phyloP scores from a whole-genome alignment of 2,888 invertebrate species.

The Calameuta filiformis region DNA sequence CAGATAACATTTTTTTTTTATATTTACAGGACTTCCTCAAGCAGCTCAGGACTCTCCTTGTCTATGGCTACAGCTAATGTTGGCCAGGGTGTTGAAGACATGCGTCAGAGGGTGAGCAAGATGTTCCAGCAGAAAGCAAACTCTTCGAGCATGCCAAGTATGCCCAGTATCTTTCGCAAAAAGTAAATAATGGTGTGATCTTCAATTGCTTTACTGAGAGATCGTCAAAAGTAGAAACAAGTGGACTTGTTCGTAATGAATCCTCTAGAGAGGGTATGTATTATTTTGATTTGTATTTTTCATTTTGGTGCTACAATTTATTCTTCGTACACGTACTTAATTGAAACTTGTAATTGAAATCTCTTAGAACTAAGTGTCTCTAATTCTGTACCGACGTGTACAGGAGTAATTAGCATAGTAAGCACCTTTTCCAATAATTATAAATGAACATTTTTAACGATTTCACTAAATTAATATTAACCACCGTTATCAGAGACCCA shows the following conservation, averaged over 20 bases:
- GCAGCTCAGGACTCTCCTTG: conserved; percentile 57
- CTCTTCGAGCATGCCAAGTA: conserved; percentile 49
- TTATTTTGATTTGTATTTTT: background rate
- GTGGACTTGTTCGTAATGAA: background rate
- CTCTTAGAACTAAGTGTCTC: background rate
- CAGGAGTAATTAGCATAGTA: background rate
- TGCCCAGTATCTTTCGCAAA: conserved; percentile 60
- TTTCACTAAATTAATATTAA: background rate
- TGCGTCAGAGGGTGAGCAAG: conserved; percentile 72
- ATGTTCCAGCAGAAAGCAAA: conserved; percentile 68
- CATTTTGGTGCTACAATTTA: background rate
- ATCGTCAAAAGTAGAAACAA: background rate
- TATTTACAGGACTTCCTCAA: conserved; percentile 49
- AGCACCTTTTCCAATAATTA: background rate
- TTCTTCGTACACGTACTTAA: background rate
- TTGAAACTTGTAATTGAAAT: background rate
- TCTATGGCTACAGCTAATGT: conserved; percentile 62
- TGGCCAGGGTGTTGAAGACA: conserved; percentile 72
- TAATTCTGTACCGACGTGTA: background rate
- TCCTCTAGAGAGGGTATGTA: background rate
- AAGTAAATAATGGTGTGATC: conserved; percentile 37
- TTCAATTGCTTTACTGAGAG: background rate
- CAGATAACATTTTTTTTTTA: conserved; percentile 20
- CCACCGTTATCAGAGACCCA: background rate
- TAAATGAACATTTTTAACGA: background rate